phyloP scores from a whole-genome alignment of 1,140 invertebrate genomes.

The Drosophila trapezifrons region DNA sequence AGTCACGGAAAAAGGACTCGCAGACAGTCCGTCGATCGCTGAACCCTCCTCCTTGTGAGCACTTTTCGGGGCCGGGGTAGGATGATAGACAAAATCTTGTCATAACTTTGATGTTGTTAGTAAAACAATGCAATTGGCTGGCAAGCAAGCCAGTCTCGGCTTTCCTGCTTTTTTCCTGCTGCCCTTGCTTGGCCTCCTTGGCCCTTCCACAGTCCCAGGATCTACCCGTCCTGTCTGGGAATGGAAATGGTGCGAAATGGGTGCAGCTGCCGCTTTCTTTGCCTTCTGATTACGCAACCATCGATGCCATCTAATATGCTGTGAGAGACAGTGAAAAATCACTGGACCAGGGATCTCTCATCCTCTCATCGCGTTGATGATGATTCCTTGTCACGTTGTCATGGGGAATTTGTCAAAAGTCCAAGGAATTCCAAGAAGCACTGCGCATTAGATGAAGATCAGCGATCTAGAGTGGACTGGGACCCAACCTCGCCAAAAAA shows the following conservation, averaged over 20 bases:
- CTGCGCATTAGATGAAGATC: constrained; percentile 65
- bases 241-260: constrained; percentile 65
- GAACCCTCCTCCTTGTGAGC: constrained; percentile 45
- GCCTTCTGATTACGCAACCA: constrained; percentile 66
- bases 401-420: constrained; percentile 51
- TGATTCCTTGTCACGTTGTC: constrained; percentile 46
- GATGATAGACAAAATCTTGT: constrained; percentile 83
- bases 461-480: constrained; percentile 50
- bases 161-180: constrained; percentile 25
- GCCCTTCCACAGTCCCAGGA: constrained; percentile 26
- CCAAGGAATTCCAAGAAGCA: constrained; percentile 58
- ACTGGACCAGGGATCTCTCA: constrained; percentile 51
- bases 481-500: constrained; percentile 21
- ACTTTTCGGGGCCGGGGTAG: constrained; percentile 26
- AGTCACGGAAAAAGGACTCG: constrained; percentile 46
- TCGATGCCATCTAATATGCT: constrained; percentile 72
- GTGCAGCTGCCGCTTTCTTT: constrained; percentile 62
- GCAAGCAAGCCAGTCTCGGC: constrained; percentile 28
- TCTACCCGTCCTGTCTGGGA: constrained; percentile 56
- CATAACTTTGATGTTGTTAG: constrained; percentile 83
- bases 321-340: constrained; percentile 77
- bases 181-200: constrained; percentile 49
- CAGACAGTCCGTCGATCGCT: constrained; percentile 43
- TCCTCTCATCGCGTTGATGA: constrained; percentile 41
- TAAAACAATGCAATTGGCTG: constrained; percentile 77